Conservation (phyloP, 2,888 invertebrate genomes). For the Agrochola macilenta region DNA sequence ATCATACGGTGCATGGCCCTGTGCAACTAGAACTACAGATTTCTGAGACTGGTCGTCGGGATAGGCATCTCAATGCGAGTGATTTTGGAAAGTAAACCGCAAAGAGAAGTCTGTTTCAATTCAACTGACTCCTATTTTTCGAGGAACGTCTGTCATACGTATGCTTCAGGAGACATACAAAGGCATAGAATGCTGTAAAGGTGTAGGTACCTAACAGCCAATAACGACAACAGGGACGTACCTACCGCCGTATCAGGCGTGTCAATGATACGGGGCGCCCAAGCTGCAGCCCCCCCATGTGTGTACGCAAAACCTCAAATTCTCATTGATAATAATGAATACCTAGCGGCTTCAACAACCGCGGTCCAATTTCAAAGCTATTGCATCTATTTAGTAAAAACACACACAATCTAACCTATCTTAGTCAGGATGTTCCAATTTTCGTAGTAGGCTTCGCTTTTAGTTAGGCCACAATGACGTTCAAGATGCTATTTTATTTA, state of each 20-base stretch:
- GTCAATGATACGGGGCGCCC: background rate
- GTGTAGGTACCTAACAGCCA: background rate
- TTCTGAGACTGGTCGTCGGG: constrained; percentile 4
- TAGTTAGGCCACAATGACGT: background rate
- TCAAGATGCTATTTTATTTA: background rate
- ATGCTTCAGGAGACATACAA: background rate
- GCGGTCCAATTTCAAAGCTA: background rate
- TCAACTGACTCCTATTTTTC: background rate
- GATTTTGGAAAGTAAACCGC: background rate
- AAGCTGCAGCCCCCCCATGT: background rate
- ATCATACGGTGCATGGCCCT: constrained; percentile 4
- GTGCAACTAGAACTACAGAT: constrained; percentile 6
- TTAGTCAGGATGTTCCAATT: background rate
- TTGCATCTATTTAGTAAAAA: background rate
- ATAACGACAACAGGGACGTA: background rate
- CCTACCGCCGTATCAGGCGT: background rate
- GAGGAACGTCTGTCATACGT: background rate
- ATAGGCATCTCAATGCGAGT: background rate
- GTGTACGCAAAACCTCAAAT: background rate
- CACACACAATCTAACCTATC: background rate
- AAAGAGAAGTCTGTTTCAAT: background rate
- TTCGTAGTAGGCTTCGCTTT: background rate
- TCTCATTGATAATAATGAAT: background rate
- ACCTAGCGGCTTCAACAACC: background rate
- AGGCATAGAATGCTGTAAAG: background rate